Evolutionary conservation across 2,113 vertebrate genomes (phyloP).

Genomic region (Antechinus stuartii): DNA sequence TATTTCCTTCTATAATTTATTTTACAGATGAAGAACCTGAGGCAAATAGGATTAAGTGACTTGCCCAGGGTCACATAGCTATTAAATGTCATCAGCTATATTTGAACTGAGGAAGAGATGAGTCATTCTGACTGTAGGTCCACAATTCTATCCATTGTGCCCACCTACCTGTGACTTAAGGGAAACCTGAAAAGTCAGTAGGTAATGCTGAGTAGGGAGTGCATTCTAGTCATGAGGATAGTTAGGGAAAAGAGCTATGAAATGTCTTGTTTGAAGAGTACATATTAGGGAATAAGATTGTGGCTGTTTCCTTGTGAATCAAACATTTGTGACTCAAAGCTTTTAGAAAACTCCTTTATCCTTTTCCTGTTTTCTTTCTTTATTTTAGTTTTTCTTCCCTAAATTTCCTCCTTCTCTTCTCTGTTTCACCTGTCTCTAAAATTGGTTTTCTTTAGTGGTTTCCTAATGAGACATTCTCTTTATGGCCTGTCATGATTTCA

Average conservation of each 20-base stretch:
- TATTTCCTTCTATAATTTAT: neutral
- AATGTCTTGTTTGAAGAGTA: neutral
- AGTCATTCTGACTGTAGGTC: neutral
- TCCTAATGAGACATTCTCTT: neutral
- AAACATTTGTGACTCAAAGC: neutral
- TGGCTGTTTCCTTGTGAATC: neutral
- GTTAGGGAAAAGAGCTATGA: neutral
- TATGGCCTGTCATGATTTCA: neutral
- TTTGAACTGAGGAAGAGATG: neutral
- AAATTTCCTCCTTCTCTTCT: neutral
- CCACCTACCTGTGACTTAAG: neutral
- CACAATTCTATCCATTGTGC: neutral
- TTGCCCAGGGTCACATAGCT: neutral
- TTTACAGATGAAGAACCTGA: too few species aligned
- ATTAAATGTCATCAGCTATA: too few species aligned
- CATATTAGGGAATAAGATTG: neutral
- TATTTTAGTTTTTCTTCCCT: constrained; percentile 21
- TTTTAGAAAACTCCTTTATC: constrained; percentile 7
- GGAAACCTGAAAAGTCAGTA: neutral
- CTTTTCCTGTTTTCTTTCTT: constrained; percentile 3
- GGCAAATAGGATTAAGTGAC: neutral
- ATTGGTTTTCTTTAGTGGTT: neutral
- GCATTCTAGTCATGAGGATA: neutral
- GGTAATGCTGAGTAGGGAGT: neutral
- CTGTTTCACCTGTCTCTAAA: neutral